Conservation (phyloP, 2,113 vertebrate genomes). For the human (Homo sapiens) region GRCh38 chr11:16984001-16984500, state of each 20-base stretch:
- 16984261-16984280: no score
- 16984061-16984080: no score
- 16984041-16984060: no score
- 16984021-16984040: no score
- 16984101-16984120: neutral
- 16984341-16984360: neutral
- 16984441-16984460: neutral
- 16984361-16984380: neutral
- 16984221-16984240: no score
- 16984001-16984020: no score
- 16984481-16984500: neutral
- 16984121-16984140: neutral
- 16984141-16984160: neutral
- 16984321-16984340: neutral
- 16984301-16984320: no score
- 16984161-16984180: neutral
- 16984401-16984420: neutral
- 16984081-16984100: neutral
- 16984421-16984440: neutral
- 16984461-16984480: neutral
- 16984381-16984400: neutral
- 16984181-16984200: neutral
- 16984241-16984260: no score
- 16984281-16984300: no score
- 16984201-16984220: neutral